Base-by-base conservation (phyloP, 2,113 vertebrate species). In the Scalopus aquaticus region DNA sequence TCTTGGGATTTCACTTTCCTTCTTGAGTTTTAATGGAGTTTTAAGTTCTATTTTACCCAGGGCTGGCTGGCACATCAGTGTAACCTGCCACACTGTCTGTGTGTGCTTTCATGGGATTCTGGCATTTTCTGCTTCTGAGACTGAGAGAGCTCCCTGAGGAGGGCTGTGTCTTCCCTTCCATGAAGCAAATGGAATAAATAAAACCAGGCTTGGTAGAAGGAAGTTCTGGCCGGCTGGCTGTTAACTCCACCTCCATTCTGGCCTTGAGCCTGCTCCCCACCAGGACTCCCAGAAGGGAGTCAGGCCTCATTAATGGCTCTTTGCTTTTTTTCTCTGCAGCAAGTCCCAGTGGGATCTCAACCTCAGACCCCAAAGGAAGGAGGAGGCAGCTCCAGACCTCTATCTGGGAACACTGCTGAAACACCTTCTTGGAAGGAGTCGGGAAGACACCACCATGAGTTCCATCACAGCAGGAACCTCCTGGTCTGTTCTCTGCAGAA, bases 1-100 rank as follows among this genome's bases (percentile, higher is more conserved):
- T 78, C 30, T 76, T 49, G 42, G 10, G 46, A 67, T 65, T 56
- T 60, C 35, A 32, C n/a, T 62, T 64, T 65, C 70, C 62, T 73
- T 54, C 35, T 62, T 35, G 76, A 82, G 49, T 69, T 92, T 83
- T 65, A 64, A 62, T 46, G 30, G 60, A n/a, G 28, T 88, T 56
- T 83, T 20, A 65, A 58, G 72, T 70, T 64, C 32, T 73, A 1
- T 90, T 83, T 83, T 19, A 32, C 42, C 67, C 51, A 44, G 90
- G 49, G 17, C 4, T 9, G 51, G 51, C 3, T 6, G 32, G 35
- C 32, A 3, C 24, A 30, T 54, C 35, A 1, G 24, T n/a, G 77
- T 73, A 30, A 35, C 24, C 37, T 49, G 46, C 51, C 26, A 39
- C 10, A 7, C 0, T 28, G 67, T 11, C 0, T 6, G 24, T 30